Evolutionary conservation across 2,888 invertebrate genomes (phyloP).

Genomic region (Amblyjoppa proteus): DNA sequence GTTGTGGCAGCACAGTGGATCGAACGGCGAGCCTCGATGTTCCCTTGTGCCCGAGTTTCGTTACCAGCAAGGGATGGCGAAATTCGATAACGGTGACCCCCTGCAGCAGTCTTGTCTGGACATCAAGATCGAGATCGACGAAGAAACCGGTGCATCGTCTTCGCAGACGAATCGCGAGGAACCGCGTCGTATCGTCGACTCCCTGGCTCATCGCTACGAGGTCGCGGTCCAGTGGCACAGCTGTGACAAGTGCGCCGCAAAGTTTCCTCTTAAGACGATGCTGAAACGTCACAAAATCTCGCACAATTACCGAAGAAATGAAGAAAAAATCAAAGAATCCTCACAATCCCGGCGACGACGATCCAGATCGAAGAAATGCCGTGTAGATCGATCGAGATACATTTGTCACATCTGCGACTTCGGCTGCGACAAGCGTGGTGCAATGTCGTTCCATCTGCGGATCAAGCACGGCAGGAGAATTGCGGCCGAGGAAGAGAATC

Average conservation of each 20-base stretch:
- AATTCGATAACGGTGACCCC: neutral
- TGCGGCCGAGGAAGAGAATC: neutral
- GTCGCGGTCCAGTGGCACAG: slow-evolving; percentile 53
- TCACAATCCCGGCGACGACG: neutral
- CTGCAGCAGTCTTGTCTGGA: slow-evolving; percentile 38
- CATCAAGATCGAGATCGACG: slow-evolving; percentile 25
- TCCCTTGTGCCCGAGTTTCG: slow-evolving; percentile 33
- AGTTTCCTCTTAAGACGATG: slow-evolving; percentile 77
- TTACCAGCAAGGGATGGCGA: neutral
- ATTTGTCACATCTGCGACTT: slow-evolving; percentile 73
- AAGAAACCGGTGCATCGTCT: slow-evolving; percentile 6
- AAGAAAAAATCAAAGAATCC: slow-evolving; percentile 15
- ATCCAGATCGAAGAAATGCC: slow-evolving; percentile 4
- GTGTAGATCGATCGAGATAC: slow-evolving; percentile 45
- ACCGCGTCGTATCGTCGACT: neutral
- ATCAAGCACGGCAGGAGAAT: slow-evolving; percentile 70
- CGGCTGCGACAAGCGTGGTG: slow-evolving; percentile 56
- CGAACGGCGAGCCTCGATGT: slow-evolving; percentile 62
- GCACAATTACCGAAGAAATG: slow-evolving; percentile 59
- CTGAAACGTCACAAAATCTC: slow-evolving; percentile 75
- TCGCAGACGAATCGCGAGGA: neutral
- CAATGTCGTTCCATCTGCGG: slow-evolving; percentile 65
- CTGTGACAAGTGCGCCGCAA: slow-evolving; percentile 77
- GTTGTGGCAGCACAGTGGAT: slow-evolving; percentile 63
- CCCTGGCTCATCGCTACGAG: slow-evolving; percentile 43